Conservation (phyloP, 2,797 vertebrate genomes). For the Bradypodion pumilum region DNA sequence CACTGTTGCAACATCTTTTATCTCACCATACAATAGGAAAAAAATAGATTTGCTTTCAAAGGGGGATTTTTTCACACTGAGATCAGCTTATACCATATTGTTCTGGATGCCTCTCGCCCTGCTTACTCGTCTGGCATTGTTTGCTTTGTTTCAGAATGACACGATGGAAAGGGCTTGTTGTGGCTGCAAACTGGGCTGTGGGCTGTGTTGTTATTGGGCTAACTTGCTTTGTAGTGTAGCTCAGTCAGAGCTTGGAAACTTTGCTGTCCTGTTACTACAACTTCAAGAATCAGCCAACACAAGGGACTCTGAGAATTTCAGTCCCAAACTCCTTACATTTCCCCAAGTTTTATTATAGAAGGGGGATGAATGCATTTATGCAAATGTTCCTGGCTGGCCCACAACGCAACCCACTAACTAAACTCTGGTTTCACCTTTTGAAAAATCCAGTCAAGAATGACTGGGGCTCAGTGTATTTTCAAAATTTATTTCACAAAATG, state of each 20-base stretch:
- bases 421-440: background rate
- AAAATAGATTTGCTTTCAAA: constrained; percentile 1
- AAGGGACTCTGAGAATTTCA: too few relatives aligned
- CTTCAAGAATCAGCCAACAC: too few relatives aligned
- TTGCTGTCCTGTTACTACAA: too few relatives aligned
- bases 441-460: background rate
- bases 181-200: background rate
- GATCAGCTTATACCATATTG: background rate
- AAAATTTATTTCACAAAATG: too few relatives aligned
- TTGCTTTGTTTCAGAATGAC: constrained; percentile 12
- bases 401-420: fast-evolving
- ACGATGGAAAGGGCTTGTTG: background rate
- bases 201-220: background rate
- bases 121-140: background rate
- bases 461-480: too few relatives aligned
- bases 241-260: too few relatives aligned
- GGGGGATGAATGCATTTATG: background rate
- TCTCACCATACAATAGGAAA: background rate
- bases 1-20: background rate
- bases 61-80: background rate
- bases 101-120: constrained; percentile 29
- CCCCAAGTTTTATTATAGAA: background rate
- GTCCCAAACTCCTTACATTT: too few relatives aligned
- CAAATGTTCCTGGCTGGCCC: background rate
- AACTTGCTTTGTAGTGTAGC: too few relatives aligned